Evolutionary conservation across 2,113 vertebrate genomes (phyloP), one percentile per base, ranked within the genome.

Genomic region (Globicephala melas): DNA sequence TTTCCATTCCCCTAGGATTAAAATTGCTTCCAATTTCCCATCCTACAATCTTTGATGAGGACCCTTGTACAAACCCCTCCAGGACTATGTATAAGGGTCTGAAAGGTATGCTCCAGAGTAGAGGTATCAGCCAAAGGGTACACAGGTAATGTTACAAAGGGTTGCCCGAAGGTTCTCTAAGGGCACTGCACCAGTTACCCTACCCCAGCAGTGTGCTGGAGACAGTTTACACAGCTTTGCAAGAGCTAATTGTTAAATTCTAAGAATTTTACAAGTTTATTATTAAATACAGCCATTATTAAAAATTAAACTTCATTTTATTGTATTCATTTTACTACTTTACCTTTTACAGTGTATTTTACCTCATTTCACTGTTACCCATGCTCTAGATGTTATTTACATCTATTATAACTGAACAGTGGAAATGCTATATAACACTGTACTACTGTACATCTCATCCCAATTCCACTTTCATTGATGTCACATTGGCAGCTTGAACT

Each of bases 341-440:
- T 18, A 38, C 33, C 18, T 73, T 55, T 90, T 44, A 36, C 20
- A 38, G 53, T n/a, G 33, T 20, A 20, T 63, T 68, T 76, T 50
- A 65, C 20, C 36, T 70, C 21, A 14, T 79, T 60, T 68, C 33
- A 15, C 60, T 15, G 13, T 68, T 11, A 12, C 21, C 31, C 38
- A 6, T 1, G 3, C 5, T 79, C 50, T 55, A 25, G 33, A 13
- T 1, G 2, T 31, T 41, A 44, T 5, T 47, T n/a, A 26, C 5
- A 20, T 25, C 53, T 26, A 0, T 6, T n/a, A 33, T 60, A 17
- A 21, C 50, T 1, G 17, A 14, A 15, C 11, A 13, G 31, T 20
- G 38, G 80, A 28, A 44, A 8, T 9, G 28, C n/a, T 13, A 3
- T 41, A 11, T 28, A 44, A 21, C 20, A 5, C 2, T 10, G 31